phyloP scores from a whole-genome alignment of 2,888 invertebrate species.

The Dasysyrphus tricinctus region DNA sequence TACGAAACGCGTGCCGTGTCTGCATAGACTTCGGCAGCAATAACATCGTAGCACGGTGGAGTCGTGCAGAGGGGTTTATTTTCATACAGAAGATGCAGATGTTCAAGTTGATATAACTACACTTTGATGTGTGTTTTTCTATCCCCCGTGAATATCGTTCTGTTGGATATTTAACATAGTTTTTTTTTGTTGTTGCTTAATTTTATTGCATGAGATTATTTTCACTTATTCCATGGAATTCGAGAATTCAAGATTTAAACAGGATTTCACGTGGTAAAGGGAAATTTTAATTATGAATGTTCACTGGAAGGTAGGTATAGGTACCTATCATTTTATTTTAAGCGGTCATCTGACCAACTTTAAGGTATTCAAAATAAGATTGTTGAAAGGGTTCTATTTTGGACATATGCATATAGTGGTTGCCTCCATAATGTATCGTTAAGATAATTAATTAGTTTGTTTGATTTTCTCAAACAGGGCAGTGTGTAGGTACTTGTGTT shows the following conservation, averaged over 20 bases:
- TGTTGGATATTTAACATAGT: constrained; percentile 36
- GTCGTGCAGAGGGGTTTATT: constrained; percentile 40
- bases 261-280: constrained; percentile 33
- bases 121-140: constrained; percentile 34
- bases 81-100: constrained; percentile 48
- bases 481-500: too few species aligned
- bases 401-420: background rate
- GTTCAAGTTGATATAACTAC: constrained; percentile 22
- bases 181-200: constrained; percentile 22
- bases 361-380: background rate
- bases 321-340: constrained; percentile 6
- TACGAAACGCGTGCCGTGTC: constrained; percentile 70
- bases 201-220: constrained; percentile 72
- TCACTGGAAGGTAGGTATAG: background rate
- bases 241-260: constrained; percentile 21
- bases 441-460: background rate
- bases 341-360: background rate
- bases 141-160: constrained; percentile 20
- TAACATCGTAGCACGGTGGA: background rate
- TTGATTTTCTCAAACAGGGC: background rate
- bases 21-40: constrained; percentile 25
- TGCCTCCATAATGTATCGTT: background rate
- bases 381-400: background rate
- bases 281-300: constrained; percentile 18
- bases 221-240: constrained; percentile 49